Evolutionary conservation across 2,888 invertebrate genomes (phyloP), one percentile per base, ranked within the genome.

Genomic region (Pterostichus niger): DNA sequence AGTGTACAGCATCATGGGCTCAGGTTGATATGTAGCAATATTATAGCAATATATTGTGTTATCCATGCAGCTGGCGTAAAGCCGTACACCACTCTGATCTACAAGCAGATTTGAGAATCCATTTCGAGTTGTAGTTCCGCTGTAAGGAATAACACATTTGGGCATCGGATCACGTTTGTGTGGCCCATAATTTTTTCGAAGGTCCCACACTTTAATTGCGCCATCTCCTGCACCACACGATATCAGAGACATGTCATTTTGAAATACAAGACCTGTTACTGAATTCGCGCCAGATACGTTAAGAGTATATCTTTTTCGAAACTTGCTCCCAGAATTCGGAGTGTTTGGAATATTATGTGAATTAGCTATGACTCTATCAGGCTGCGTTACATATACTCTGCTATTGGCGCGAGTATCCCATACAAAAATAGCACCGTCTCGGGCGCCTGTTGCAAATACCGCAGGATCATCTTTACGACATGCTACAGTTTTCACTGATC

Each of bases 211-310:
- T 83, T 83, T 83, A 81, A 98, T 95, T 84, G 94, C 90, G 0
- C 97, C 96, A 90, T 97, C 97, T 59, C 95, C 95, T 82, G 97
- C 96, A 0, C 97, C 97, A 87, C 97, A 95, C 0, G 97, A 97
- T 61, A 97, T 92, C 0, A 98, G 91, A 4, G 95, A 95, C 85
- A 92, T 89, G 84, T 95, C 94, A 89, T 97, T 94, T 89, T 96
- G 96, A 90, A 97, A 98, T 0, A 93, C 94, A 13, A 98, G 92
- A 6, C 96, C 95, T 0, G 97, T 97, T 77, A 98, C 95, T 88
- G 95, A 95, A 89, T 94, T 93, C 0, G 94, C 92, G 10, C 94
- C 91, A 0, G 91, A 91, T 46, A 90, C 89, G 9, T 88, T 88
- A 1, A 75, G 49, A 49, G 56, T 59, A 83, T 84, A 75, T 84